Percentiles rank a stretch among this genome's conserved stretches.
Evolutionary conservation across 2,888 invertebrate species (phyloP).

Genomic region (Chrysina gloriosa): DNA sequence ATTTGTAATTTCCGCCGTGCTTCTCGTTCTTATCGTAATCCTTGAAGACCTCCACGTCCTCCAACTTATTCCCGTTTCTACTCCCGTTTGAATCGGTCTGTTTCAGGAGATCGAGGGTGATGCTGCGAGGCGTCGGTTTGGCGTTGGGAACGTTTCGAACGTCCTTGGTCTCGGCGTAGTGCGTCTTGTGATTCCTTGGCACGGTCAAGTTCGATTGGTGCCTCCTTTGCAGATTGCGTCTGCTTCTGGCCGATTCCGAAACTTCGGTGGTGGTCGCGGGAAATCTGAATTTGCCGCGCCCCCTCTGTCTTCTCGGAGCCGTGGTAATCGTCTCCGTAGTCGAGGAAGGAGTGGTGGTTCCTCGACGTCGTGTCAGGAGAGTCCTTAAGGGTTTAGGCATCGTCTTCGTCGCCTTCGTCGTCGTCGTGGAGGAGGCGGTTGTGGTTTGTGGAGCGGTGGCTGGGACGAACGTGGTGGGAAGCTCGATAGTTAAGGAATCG

Average conservation of each 20-base stretch:
- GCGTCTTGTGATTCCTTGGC: constrained; percentile 28
- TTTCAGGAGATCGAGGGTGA: constrained; percentile 27
- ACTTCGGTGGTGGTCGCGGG: background rate
- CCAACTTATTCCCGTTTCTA: background rate
- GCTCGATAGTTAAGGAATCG: constrained; percentile 38
- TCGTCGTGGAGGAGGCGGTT: too few relatives aligned
- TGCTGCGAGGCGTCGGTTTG: constrained; percentile 33
- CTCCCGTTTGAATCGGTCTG: background rate
- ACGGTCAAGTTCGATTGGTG: constrained; percentile 1
- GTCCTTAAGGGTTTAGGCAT: background rate
- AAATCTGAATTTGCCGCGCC: constrained; percentile 28
- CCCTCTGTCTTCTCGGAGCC: background rate
- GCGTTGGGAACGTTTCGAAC: background rate
- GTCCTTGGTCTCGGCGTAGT: background rate
- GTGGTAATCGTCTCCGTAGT: background rate
- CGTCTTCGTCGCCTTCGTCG: too few relatives aligned
- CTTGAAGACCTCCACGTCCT: constrained; percentile 50
- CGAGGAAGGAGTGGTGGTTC: constrained; percentile 4
- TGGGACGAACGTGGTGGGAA: constrained; percentile 46
- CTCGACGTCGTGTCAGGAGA: constrained; percentile 12
- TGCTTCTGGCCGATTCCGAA: constrained; percentile 29
- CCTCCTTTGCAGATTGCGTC: constrained; percentile 29
- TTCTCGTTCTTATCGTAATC: constrained; percentile 50
- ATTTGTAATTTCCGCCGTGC: constrained; percentile 54
- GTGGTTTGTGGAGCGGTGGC: constrained; percentile 43